Evolutionary conservation across 2,113 vertebrate species (phyloP).

Genomic region (Paracanthobrama guichenoti): DNA sequence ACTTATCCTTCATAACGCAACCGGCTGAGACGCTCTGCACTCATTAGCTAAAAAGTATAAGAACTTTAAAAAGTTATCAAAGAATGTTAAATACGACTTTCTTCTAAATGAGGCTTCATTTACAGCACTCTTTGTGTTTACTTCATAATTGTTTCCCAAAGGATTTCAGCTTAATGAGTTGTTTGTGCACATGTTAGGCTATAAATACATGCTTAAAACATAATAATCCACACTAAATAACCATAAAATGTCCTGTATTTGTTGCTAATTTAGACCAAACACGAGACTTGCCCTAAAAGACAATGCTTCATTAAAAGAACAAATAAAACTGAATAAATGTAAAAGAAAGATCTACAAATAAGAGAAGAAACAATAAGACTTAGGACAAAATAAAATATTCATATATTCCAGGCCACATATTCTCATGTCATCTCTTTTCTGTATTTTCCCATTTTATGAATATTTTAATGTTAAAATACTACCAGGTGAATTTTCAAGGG

Average conservation of each 20-base stretch:
- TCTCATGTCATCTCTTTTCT: background rate
- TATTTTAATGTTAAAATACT: background rate
- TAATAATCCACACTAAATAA: constrained; percentile 9
- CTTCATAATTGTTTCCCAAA: constrained; percentile 45
- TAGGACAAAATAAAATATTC: background rate
- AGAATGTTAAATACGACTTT: constrained; percentile 30
- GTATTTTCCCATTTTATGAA: background rate
- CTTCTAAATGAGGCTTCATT: constrained; percentile 41
- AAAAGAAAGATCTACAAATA: background rate
- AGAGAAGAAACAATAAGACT: background rate
- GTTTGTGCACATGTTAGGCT: constrained; percentile 39
- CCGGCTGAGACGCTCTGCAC: background rate
- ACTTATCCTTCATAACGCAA: background rate
- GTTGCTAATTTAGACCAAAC: constrained; percentile 20
- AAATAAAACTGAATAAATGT: background rate
- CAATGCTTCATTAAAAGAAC: background rate
- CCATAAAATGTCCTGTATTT: constrained; percentile 14
- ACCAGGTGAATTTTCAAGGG: background rate
- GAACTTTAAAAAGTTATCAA: constrained; percentile 34
- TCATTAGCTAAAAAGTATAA: constrained; percentile 37
- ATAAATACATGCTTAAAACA: constrained; percentile 38
- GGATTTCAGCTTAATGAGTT: constrained; percentile 43
- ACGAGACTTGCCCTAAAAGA: background rate
- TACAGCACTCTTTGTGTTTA: constrained; percentile 34
- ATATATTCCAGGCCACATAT: background rate